Base-by-base conservation (phyloP, 2,113 vertebrate species). In the Tretioscincus oriximinensis region DNA sequence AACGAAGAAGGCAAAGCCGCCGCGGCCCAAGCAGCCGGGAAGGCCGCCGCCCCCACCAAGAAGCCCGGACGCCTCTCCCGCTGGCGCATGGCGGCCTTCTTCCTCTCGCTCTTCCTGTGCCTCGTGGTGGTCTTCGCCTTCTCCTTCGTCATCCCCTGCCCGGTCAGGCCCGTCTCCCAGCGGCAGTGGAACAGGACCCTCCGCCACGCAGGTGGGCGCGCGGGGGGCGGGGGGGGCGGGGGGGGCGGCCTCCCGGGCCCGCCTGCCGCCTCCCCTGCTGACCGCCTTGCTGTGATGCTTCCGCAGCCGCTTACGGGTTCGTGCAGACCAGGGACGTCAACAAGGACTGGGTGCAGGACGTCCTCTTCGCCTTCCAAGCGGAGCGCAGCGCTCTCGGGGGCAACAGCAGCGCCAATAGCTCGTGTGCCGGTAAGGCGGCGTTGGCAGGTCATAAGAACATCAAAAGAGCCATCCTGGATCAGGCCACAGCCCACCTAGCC, bases 111-210 rank as follows among this genome's bases (percentile, higher is more conserved):
- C 8, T 97, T 98, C 71, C 69, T 96, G 67, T 98, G 98, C 87
- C 96, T 99, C 24, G 89, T 92, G 2, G 94, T 97, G 9, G 96
- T 98, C 29, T 98, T 99, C 73, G 96, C 97, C 78, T 97, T 98
- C 90, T 99, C 98, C 0, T 99, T 99, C 83, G 90, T 98, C 90
- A 95, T 99, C 84, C 97, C 97, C 0, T 99, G 98, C 89, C 98
- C 98, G 0, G 96, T 97, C n/a, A 93, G 96, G 76, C 96, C 96
- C 0, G 90, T 91, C 20, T 97, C 96, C 0, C 90, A 91, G 12
- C 73, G 74, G 7, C 90, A 85, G 0, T 99, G 97, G 98, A 95
- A 93, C 88, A 75, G 76, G 10, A 90, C 90, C 6, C 96, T 96
- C 68, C 68, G 88, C 4, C 26, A 86, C 0, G 93, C 96, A 86